Evolutionary conservation across 2,797 vertebrate genomes (phyloP).

Genomic region (Phoebastria nigripes): DNA sequence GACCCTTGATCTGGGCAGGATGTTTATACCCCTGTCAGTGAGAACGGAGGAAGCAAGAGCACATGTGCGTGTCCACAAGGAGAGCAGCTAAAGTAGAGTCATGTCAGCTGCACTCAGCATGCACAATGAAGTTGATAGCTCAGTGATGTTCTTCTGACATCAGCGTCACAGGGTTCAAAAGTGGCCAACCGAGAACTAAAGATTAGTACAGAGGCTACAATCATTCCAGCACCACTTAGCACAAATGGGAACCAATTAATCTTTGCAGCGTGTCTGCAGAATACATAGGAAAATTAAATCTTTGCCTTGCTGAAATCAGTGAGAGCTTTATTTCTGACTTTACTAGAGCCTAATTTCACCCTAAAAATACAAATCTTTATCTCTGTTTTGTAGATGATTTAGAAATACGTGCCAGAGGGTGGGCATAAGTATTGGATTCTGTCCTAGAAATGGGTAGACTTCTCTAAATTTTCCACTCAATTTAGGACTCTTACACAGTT

Average conservation of each 20-base stretch:
- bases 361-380: not conserved
- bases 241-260: not conserved
- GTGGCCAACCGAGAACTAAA: not conserved
- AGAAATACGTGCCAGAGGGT: not conserved
- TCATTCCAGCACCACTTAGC: not conserved
- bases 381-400: not conserved
- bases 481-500: not conserved
- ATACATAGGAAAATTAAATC: not conserved
- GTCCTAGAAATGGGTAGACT: not conserved
- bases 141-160: not conserved
- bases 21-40: not conserved
- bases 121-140: not conserved
- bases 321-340: not conserved
- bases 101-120: not conserved
- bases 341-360: not conserved
- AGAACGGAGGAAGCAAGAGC: not conserved
- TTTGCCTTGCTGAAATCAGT: not conserved
- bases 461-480: not conserved
- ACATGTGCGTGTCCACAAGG: not conserved
- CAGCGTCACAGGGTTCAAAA: not conserved
- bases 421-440: not conserved
- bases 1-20: not conserved
- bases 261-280: not conserved
- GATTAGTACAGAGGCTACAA: not conserved
- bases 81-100: not conserved